phyloP scores from a whole-genome alignment of 2,888 invertebrate genomes.

The Pheosia tremula region DNA sequence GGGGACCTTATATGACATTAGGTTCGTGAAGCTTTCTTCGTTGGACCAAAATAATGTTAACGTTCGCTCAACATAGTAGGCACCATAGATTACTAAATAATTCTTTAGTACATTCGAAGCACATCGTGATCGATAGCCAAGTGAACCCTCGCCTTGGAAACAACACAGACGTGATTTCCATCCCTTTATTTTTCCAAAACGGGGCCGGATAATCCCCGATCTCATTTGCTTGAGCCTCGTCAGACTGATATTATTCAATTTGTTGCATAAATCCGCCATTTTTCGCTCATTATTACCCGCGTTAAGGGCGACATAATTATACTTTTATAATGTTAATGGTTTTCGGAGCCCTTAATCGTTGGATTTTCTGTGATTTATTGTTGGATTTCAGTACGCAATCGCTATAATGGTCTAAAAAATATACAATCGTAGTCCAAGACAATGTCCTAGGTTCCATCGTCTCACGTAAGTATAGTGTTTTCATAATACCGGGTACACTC shows the following conservation, averaged over 20 bases:
- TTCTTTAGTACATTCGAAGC: too few relatives aligned
- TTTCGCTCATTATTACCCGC: slow-evolving; percentile 65
- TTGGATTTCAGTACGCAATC: neutral
- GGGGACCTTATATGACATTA: too few relatives aligned
- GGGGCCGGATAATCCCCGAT: slow-evolving; percentile 56
- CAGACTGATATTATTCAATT: slow-evolving; percentile 71
- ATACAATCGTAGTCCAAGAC: neutral
- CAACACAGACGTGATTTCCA: slow-evolving; percentile 1
- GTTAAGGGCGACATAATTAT: slow-evolving; percentile 51
- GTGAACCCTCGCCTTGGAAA: neutral
- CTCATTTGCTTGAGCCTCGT: slow-evolving; percentile 65
- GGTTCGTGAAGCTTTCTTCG: too few relatives aligned
- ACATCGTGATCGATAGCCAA: too few relatives aligned
- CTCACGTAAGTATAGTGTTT: too few relatives aligned
- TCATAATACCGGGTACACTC: too few relatives aligned
- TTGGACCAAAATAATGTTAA: too few relatives aligned
- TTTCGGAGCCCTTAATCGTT: slow-evolving; percentile 29
- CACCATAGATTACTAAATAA: too few relatives aligned
- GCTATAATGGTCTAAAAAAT: neutral
- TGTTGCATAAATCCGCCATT: slow-evolving; percentile 64
- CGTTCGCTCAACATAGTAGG: too few relatives aligned
- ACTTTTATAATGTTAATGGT: slow-evolving; percentile 50
- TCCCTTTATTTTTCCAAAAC: slow-evolving; percentile 48
- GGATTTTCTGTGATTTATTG: slow-evolving; percentile 10
- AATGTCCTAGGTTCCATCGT: neutral